Base-by-base conservation (phyloP, 2,113 vertebrate species). In the Climacteris rufus region DNA sequence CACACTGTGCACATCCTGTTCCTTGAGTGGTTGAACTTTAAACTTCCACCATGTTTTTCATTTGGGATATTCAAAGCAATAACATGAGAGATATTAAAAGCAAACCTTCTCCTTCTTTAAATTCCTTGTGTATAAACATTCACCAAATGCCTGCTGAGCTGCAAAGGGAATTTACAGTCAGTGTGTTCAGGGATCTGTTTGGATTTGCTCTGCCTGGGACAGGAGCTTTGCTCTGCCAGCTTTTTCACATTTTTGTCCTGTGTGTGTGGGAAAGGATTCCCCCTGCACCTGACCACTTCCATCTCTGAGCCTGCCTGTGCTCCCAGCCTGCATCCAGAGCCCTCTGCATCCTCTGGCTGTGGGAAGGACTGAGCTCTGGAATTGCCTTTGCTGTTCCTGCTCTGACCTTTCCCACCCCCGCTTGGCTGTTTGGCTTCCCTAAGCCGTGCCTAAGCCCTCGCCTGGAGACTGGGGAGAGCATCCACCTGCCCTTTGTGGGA, bases 401-500 rank as follows among this genome's bases (percentile, higher is more conserved):
- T 17, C 27, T 52, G 42, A n/a, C 82, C 35, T 75, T 71, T 44
- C 42, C 30, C 52, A 50, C 2, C 37, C n/a, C 31, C 2, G 0
- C 19, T 23, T n/a, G 69, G 3, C 30, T 47, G 35, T 71, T 66
- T 10, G 3, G 27, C 50, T 68, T 44, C 28, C 53, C 72, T 13
- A 5, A 83, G 31, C n/a, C 47, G 44, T 37, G 15, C 68, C 61
- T 25, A 31, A 71, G 33, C 28, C 35, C 37, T 76, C 2, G 0
- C 25, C 45, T 40, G 30, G 72, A 5, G 15, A 0, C 7, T 37
- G 0, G 2, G 63, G 53, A 42, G 40, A 56, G 30, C 5, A 1
- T 5, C 24, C 66, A 8, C 50, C 35, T 74, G 74, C 45, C 39
- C 52, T 56, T 12, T 27, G 35, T 18, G 71, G 57, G 70, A 50